Conservation (phyloP, 2,113 vertebrate species). For the Rostratula benghalensis region DNA sequence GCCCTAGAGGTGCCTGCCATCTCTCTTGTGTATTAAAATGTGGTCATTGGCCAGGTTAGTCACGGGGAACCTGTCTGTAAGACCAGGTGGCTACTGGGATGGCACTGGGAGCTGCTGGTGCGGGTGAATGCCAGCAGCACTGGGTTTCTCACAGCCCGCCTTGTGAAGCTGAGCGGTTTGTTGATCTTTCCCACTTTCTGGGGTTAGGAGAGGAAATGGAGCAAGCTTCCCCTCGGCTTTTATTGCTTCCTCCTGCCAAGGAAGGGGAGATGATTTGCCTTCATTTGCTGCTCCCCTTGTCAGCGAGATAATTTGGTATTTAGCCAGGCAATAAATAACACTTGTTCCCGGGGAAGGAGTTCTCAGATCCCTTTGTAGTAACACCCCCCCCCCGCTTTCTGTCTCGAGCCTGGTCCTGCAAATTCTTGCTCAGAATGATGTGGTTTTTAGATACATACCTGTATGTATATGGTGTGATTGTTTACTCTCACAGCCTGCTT, state of each 20-base stretch:
- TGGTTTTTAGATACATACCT: neutral
- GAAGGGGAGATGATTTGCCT: neutral
- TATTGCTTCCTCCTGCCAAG: constrained; percentile 27
- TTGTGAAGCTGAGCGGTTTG: neutral
- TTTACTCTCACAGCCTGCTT: neutral
- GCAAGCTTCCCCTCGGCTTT: neutral
- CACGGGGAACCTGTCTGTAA: neutral
- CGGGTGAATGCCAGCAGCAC: neutral
- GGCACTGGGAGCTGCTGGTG: neutral
- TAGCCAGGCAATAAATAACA: neutral
- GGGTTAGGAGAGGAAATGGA: neutral
- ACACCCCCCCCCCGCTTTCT: neutral
- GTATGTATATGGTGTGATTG: too few species aligned
- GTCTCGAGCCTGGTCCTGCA: neutral
- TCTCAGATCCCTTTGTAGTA: neutral
- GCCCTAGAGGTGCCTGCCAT: neutral
- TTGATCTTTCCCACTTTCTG: neutral
- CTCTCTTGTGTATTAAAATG: neutral
- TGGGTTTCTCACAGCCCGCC: neutral
- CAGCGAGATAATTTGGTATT: neutral
- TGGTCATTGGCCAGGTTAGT: neutral
- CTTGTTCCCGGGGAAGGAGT: neutral
- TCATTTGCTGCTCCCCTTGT: neutral
- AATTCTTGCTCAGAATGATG: neutral
- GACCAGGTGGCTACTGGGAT: too few species aligned